phyloP scores from a whole-genome alignment of 35 echinoderm and acorn worm genomes.

The Diadema setosum region DNA sequence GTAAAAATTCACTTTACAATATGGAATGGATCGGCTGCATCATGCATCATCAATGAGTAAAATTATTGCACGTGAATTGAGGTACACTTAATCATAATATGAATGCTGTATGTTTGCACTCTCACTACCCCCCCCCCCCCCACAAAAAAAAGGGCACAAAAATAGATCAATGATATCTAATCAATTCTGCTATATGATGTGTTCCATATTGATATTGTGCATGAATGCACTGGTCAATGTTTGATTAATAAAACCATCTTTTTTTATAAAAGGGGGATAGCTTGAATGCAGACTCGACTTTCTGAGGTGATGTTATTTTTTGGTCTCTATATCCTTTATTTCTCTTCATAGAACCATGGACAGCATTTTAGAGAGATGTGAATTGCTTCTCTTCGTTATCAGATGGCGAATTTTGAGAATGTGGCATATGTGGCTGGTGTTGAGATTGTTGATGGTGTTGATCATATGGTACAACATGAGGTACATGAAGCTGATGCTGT shows the following conservation, averaged over 20 bases:
- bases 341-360: neutral
- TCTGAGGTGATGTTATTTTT: neutral
- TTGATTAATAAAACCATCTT: no score
- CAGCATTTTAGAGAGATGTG: neutral
- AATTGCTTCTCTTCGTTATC: neutral
- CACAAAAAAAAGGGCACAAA: no score
- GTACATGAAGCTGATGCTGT: neutral
- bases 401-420: neutral
- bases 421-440: neutral
- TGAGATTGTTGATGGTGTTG: neutral
- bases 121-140: neutral
- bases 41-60: neutral
- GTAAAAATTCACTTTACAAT: neutral
- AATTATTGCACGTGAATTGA: neutral
- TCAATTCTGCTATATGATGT: neutral
- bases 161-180: no score
- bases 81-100: neutral
- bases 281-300: neutral
- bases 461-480: neutral
- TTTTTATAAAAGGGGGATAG: no score
- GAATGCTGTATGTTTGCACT: neutral
- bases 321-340: neutral
- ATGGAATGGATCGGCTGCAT: no score
- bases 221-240: no score
- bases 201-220: neutral